A percentile compares a stretch with the other conserved stretches of the same genome.
These are phyloP conservation scores for Empidonax alnorum DNA, from an alignment of 2,113 vertebrate species.

Conservation along the genomic window DNA sequence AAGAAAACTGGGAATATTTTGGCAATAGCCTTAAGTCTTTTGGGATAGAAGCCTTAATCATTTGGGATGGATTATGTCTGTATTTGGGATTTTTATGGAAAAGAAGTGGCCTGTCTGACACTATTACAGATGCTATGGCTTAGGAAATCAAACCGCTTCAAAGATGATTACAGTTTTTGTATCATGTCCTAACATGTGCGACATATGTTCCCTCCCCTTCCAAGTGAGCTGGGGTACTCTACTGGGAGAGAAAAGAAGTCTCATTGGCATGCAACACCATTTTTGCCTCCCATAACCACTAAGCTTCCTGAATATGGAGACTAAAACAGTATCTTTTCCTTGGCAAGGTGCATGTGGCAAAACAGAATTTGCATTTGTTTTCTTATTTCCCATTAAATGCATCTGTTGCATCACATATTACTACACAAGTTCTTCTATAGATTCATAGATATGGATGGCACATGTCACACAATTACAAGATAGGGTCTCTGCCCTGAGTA, in stretches of 20 bases:
- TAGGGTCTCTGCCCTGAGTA: neutral
- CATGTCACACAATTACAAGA: slow-evolving; percentile 36
- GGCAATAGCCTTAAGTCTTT: neutral
- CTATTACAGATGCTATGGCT: neutral
- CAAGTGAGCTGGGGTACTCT: neutral
- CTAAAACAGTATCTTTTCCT: neutral
- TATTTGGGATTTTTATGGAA: neutral
- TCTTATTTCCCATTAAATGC: neutral
- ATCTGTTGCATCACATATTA: slow-evolving; percentile 13
- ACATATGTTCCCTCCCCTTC: neutral
- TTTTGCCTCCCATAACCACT: neutral
- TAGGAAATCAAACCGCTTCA: slow-evolving; percentile 1
- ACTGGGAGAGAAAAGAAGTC: neutral
- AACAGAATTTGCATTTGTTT: slow-evolving; percentile 25
- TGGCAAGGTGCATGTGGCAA: neutral
- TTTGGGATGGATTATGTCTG: neutral
- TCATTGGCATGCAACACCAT: neutral
- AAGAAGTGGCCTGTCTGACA: neutral
- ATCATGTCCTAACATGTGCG: neutral
- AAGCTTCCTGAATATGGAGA: neutral
- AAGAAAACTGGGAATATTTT: neutral
- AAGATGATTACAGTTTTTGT: neutral
- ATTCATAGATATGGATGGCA: neutral
- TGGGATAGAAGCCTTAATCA: neutral
- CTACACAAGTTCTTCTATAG: neutral